phyloP scores from a whole-genome alignment of 1,140 invertebrate species.

The Brachionus asplanchnoidis region DNA sequence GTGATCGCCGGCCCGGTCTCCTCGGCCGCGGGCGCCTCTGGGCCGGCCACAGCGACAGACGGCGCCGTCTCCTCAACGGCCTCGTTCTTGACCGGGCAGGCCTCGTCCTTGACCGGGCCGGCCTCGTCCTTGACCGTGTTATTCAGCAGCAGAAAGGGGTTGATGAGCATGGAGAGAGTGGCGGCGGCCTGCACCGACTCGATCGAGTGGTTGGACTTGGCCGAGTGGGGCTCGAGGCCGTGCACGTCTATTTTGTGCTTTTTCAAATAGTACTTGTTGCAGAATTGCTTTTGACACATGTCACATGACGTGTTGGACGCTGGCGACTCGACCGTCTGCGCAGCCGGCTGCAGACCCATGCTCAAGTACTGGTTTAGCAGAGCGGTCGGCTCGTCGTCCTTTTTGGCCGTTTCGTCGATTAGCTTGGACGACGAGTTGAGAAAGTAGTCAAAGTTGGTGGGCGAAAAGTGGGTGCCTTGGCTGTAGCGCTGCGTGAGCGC shows the following conservation, averaged over 20 bases:
- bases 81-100: not conserved
- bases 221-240: not conserved
- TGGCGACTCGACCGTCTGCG: not conserved
- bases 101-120: not conserved
- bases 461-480: not conserved
- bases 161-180: constrained; percentile 11
- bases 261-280: constrained; percentile 43
- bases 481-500: not conserved
- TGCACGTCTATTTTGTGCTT: constrained; percentile 41
- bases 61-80: too few species aligned
- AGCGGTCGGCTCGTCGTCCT: not conserved
- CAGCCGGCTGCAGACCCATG: not conserved
- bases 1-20: not conserved
- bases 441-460: constrained; percentile 10
- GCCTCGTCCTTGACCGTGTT: not conserved
- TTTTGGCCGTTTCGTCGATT: not conserved
- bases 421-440: not conserved
- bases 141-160: not conserved
- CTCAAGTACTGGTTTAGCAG: constrained; percentile 27
- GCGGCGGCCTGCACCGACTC: constrained; percentile 15
- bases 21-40: not conserved
- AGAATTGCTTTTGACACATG: constrained; percentile 41
- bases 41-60: too few species aligned
- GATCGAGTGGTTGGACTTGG: not conserved
- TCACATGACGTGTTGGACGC: constrained; percentile 20